These are phyloP conservation scores for Synanthedon andrenaeformis DNA, from an alignment of 2,888 invertebrate genomes.

Conservation along the genomic window DNA sequence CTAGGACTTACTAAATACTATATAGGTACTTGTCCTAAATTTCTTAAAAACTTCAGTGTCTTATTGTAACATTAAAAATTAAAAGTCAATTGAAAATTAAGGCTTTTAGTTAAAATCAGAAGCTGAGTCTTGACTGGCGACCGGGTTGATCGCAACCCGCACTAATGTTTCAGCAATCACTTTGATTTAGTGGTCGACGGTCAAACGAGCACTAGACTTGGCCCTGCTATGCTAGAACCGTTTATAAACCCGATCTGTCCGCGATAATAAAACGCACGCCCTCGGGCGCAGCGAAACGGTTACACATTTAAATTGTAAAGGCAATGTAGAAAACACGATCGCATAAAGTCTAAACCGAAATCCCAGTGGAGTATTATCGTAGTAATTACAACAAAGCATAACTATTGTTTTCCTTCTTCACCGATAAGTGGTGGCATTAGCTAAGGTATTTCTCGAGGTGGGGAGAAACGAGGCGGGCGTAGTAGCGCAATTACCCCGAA, in stretches of 20 bases:
- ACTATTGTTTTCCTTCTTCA: background rate
- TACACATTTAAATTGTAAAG: conserved; percentile 19
- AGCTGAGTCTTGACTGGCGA: conserved; percentile 3
- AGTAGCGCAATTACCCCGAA: conserved; percentile 48
- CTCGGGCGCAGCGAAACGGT: conserved; percentile 19
- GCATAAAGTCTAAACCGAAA: conserved; percentile 3
- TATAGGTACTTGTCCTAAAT: no score
- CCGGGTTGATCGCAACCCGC: conserved; percentile 30
- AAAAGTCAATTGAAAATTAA: conserved; percentile 12
- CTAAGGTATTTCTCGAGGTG: conserved; percentile 22
- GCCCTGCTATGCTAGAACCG: conserved; percentile 22
- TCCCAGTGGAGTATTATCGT: conserved; percentile 2
- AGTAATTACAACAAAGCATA: conserved; percentile 2
- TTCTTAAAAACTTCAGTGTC: no score
- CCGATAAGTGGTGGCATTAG: conserved; percentile 21
- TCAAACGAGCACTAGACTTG: conserved; percentile 24
- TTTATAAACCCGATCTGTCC: conserved; percentile 29
- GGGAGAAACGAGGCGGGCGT: conserved; percentile 24
- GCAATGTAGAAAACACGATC: background rate
- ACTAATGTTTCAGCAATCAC: conserved; percentile 42
- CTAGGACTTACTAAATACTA: no score
- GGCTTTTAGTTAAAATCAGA: background rate
- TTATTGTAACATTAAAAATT: no score
- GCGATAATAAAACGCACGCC: conserved; percentile 23
- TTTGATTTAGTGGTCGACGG: conserved; percentile 39